phyloP scores from a whole-genome alignment of 2,797 vertebrate genomes.

The Liasis olivaceus region DNA sequence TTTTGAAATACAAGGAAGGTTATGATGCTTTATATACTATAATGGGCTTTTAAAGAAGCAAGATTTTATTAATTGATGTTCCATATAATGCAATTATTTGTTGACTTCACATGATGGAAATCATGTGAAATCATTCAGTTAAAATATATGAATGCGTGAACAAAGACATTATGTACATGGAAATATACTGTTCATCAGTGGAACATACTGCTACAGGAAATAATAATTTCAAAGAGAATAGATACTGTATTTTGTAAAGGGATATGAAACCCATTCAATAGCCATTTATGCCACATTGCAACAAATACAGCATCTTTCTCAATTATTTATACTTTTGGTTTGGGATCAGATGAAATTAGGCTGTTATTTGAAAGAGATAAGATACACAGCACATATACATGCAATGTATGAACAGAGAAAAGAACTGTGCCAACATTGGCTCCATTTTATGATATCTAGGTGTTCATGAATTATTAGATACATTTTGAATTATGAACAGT shows the following conservation, averaged over 20 bases:
- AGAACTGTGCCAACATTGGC: background rate
- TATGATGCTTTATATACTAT: background rate
- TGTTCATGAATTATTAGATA: background rate
- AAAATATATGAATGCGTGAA: background rate
- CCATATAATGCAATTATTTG: background rate
- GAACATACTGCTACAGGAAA: background rate
- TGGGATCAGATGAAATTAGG: background rate
- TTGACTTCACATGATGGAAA: background rate
- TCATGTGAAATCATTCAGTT: background rate
- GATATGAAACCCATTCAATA: background rate
- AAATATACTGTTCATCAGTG: background rate
- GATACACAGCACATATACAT: background rate
- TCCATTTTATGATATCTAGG: background rate
- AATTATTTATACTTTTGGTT: conserved; percentile 1
- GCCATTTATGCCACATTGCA: background rate
- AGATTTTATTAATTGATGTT: background rate
- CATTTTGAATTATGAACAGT: background rate
- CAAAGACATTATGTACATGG: background rate
- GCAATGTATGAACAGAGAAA: background rate
- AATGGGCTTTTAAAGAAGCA: background rate
- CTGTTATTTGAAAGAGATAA: background rate
- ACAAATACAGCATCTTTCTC: background rate
- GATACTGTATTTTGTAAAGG: background rate
- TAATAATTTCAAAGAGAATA: background rate
- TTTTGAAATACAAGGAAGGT: background rate